Evolutionary conservation across 2,888 invertebrate genomes (phyloP).

Genomic region (Arctia plantaginis): DNA sequence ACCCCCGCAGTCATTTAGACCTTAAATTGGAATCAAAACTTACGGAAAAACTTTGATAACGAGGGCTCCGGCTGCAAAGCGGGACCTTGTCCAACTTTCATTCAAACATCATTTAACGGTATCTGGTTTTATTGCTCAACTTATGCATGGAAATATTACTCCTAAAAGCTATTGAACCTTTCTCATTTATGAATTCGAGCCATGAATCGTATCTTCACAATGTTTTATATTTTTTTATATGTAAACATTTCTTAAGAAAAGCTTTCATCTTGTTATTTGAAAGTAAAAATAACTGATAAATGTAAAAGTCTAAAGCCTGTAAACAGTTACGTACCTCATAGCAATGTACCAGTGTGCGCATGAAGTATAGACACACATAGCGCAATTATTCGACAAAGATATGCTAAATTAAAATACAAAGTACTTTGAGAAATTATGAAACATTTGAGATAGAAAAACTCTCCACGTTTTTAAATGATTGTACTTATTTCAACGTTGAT

Average conservation of each 20-base stretch:
- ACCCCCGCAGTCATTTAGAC: constrained; percentile 21
- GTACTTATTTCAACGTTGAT: no score
- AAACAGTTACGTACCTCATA: not conserved
- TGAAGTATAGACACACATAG: not conserved
- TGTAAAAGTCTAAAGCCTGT: not conserved
- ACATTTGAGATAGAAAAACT: not conserved
- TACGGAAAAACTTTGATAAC: constrained; percentile 47
- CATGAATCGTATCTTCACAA: constrained; percentile 9
- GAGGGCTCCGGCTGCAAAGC: constrained; percentile 24
- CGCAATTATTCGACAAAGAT: not conserved
- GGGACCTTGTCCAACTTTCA: constrained; percentile 23
- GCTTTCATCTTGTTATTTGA: constrained; percentile 8
- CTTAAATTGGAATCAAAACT: constrained; percentile 46
- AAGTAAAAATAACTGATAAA: not conserved
- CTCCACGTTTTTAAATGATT: not conserved
- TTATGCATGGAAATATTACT: constrained; percentile 19
- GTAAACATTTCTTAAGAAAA: constrained; percentile 2
- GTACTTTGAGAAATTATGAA: not conserved
- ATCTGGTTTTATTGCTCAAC: constrained; percentile 38
- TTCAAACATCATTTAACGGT: constrained; percentile 43
- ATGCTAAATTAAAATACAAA: no score
- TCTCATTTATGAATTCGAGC: constrained; percentile 7
- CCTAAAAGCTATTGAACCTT: constrained; percentile 13
- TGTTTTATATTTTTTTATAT: not conserved
- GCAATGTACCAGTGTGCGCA: not conserved